Evolutionary conservation across 2,113 vertebrate genomes (phyloP).

Genomic region (Pelusios castaneus): DNA sequence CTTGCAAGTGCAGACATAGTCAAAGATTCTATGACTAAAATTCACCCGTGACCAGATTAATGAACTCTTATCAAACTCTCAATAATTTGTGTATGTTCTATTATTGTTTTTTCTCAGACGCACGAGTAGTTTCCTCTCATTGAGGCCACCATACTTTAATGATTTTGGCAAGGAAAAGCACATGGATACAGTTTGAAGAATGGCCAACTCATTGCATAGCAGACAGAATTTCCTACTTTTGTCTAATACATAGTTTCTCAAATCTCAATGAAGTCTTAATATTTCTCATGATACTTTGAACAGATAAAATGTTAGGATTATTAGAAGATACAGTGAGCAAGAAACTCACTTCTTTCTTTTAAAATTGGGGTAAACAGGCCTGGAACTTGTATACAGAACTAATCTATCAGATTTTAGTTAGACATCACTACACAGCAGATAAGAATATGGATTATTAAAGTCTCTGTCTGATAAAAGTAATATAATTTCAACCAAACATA

Average conservation of each 20-base stretch:
- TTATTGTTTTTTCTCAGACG: constrained; percentile 58
- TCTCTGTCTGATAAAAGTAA: background rate
- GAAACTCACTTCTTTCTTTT: background rate
- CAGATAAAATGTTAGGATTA: constrained; percentile 13
- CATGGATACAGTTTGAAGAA: constrained; percentile 1
- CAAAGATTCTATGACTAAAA: background rate
- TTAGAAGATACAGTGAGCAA: constrained; percentile 6
- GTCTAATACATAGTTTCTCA: constrained; percentile 4
- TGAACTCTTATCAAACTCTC: constrained; percentile 50
- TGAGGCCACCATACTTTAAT: constrained; percentile 54
- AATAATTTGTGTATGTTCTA: constrained; percentile 15
- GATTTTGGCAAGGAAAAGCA: background rate
- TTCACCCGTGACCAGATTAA: background rate
- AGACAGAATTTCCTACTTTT: constrained; percentile 30
- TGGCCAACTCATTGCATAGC: constrained; percentile 32
- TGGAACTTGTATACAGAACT: background rate
- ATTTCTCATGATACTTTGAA: constrained; percentile 19
- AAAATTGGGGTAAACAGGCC: constrained; percentile 7
- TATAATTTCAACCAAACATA: background rate
- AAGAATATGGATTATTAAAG: background rate
- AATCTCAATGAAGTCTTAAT: constrained; percentile 42
- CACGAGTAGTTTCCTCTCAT: constrained; percentile 1
- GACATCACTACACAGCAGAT: background rate
- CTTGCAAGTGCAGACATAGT: too few species aligned
- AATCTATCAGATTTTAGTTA: background rate